Evolutionary conservation across 1,140 invertebrate species (phyloP).

Genomic region (Heterodera carotae): DNA sequence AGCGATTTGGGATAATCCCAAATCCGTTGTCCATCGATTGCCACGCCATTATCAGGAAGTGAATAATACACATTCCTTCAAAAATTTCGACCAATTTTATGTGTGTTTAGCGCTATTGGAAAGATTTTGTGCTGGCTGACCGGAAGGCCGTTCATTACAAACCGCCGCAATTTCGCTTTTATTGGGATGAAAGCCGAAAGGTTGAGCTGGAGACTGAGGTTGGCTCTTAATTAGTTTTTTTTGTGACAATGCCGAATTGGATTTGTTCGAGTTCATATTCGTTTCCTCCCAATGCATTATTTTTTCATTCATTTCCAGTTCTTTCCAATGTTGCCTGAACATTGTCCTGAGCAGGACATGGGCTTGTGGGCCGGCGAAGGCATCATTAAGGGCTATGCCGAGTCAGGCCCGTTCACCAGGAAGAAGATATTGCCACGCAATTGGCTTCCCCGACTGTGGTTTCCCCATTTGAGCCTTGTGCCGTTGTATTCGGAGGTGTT

Average conservation of each 20-base stretch:
- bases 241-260: no score
- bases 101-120: conserved; percentile 80
- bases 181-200: conserved; percentile 73
- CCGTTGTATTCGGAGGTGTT: conserved; percentile 92
- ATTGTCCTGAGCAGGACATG: conserved; percentile 78
- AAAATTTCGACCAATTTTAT: no score
- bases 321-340: conserved; percentile 74
- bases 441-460: conserved; percentile 80
- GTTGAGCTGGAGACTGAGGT: conserved; percentile 67
- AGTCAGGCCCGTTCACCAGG: conserved; percentile 69
- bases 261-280: no score
- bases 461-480: conserved; percentile 76
- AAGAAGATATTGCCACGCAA: conserved; percentile 61
- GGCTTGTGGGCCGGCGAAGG: conserved; percentile 95
- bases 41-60: conserved; percentile 77
- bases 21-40: conserved; percentile 67
- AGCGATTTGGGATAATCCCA: conserved; percentile 61
- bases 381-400: conserved; percentile 82
- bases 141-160: conserved; percentile 83
- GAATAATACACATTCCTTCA: no score
- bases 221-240: not conserved
- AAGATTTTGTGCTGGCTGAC: conserved; percentile 75
- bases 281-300: no score
- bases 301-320: conserved; percentile 42
- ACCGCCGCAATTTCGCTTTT: conserved; percentile 76